phyloP scores from a whole-genome alignment of 2,797 vertebrate genomes.

The Chelmon rostratus region DNA sequence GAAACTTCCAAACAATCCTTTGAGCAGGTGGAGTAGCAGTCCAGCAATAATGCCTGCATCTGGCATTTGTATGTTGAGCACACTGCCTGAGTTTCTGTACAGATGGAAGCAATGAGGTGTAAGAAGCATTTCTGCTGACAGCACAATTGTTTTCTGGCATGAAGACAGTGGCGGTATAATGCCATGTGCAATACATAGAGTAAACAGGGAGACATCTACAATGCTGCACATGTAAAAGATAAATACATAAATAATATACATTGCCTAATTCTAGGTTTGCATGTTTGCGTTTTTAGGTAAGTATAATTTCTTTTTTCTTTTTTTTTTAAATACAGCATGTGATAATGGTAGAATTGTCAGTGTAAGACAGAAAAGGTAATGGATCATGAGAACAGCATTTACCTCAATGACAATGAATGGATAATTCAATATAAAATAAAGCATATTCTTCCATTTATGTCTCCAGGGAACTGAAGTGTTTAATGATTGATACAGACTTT shows the following conservation, averaged over 20 bases:
- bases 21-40: conserved; percentile 68
- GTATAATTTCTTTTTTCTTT: neutral
- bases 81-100: conserved; percentile 65
- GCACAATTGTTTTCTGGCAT: conserved; percentile 50
- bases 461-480: neutral
- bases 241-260: too few relatives aligned
- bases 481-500: conserved; percentile 27
- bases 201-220: neutral
- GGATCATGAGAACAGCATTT: neutral
- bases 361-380: neutral
- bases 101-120: conserved; percentile 79
- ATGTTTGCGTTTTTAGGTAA: neutral
- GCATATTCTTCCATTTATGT: conserved; percentile 2
- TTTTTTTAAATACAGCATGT: neutral
- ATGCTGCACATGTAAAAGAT: neutral
- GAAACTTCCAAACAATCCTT: conserved; percentile 16
- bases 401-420: neutral
- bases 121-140: conserved; percentile 68
- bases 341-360: neutral
- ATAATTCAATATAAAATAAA: neutral
- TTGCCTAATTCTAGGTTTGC: neutral
- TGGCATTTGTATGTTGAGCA: conserved; percentile 69
- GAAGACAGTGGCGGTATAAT: conserved; percentile 13
- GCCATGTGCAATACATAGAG: neutral
- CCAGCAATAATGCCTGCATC: conserved; percentile 70